Base-by-base conservation (phyloP, 2,888 invertebrate genomes). In the Abscondita cerata region DNA sequence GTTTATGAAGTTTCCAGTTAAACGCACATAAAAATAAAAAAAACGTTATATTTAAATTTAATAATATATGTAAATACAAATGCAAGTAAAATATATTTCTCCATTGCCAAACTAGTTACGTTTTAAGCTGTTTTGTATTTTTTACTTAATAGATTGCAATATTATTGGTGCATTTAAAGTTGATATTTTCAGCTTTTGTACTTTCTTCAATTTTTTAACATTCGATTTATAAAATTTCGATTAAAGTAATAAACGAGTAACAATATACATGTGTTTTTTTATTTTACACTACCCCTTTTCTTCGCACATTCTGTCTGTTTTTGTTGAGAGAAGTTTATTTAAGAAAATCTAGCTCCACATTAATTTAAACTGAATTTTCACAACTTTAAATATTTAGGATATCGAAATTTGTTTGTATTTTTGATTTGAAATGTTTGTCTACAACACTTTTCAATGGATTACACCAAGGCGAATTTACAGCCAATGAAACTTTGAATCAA, bases 161-260 rank as follows among this genome's bases (percentile, higher is more conserved):
- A 59, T 52, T 44, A 46, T 44, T 13, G 38, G 52, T 41, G 50
- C 40, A 11, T 57, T 38, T 57, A 57, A 62, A 50, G 40, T 53
- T 62, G 57, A 57, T 62, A 58, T 20, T 52, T 62, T 62, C 15
- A 48, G 62, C 62, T 62, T 57, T 62, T 62, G 57, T 62, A 62
- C 62, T 62, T 62, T 58, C 38, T 47, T 56, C 55, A 31, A 33
- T 52, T 40, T 60, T 62, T 57, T 62, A 62, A 62, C 53, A 50
- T 62, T 62, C 53, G 33, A 57, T 62, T 62, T 62, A 62, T 62
- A 62, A 57, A 61, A 44, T 62, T 57, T 20, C 16, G 50, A 56
- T 48, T 48, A 56, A 52, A 52, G 40, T 54, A 54, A 54, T 54
- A 54, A 54, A 54, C 18, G 9, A 31, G 44, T 54, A 44, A 55